Base-by-base conservation (phyloP, 1,140 invertebrate species). In the Drosophila nigromelanica region DNA sequence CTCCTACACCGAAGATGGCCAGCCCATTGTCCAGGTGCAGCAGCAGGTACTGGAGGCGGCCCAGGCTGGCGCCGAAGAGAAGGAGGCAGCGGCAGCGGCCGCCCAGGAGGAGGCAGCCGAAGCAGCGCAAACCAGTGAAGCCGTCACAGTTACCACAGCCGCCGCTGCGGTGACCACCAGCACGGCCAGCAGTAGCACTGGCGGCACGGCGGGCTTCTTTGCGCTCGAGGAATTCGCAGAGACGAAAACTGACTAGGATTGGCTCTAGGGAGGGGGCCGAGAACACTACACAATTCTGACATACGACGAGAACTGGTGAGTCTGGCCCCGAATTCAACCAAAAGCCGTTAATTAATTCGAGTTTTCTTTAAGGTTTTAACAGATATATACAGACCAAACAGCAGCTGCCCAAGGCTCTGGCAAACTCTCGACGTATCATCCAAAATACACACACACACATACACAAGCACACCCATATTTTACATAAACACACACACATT, bases 21-120 rank as follows among this genome's bases (percentile, higher is more conserved):
- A 91, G 60, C 90, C 86, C 33, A 90, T 91, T 55, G 89, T 91
- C 8, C 89, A 90, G 37, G 89, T 91, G 27, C 89, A 91, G 45
- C 90, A 91, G 47, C 89, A 91, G 40, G 78, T 91, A 8, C 54
- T 86, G 56, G 90, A 89, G 63, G 72, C 78, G 14, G 72, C 67
- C 4, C 62, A 56, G 24, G 55, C 43, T 1, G 60, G 40, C 11
- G 76, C 71, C 11, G 78, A 78, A 27, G 76, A 83, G 37, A 77
- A 89, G 55, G 73, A 82, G 54, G 71, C 73, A 33, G 61, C 60
- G 6, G 76, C 73, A 18, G 64, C 33, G 24, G 70, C 72, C 12
- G 79, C 62, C 6, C 50, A 52, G 8, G 85, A 87, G 43, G 82
- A 87, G 39, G 74, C 69, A 6, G 51, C 62, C 14, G 78, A 76